Evolutionary conservation across 1,140 invertebrate genomes (phyloP), one percentile per base, ranked within the genome.

Genomic region (Ptiloglossa arizonensis): DNA sequence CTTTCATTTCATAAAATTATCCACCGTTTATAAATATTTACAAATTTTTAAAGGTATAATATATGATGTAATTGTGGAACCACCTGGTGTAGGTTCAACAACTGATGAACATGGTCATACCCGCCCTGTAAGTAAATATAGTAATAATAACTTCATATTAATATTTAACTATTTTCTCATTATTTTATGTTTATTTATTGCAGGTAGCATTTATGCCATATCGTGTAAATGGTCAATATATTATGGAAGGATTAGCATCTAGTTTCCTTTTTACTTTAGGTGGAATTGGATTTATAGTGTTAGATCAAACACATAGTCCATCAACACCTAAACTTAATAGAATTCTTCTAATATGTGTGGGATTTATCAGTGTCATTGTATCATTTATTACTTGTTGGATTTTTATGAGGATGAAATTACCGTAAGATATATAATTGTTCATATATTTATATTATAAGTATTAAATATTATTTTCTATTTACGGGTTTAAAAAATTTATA

Each of bases 321-420:
- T 95, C 96, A 1, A 98, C 97, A 46, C 97, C 97, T 0, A 98
- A 98, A 93, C 93, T 99, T 1, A 99, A 99, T 88, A 94, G 98
- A 82, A 95, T 99, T 83, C 93, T 99, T 15, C 93, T 99, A 9
- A 97, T 98, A 52, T 96, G 96, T 76, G 96, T 99, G 78, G 98
- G 98, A 71, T 98, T 99, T 90, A 95, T 98, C 38, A 98, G 97
- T 85, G 97, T 99, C 78, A 90, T 98, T 46, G 95, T 99, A 1
- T 98, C 98, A 22, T 99, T 99, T 91, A 97, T 98, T 82, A 98
- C 98, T 62, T 99, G 98, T 79, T 98, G 98, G 96, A 96, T 99
- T 64, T 99, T 99, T 88, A 99, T 99, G 98, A 95, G 97, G 88
- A 99, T 99, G 96, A 99, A 99, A 93, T 91, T 99, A 79, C 98